Conservation (phyloP, 1,140 invertebrate species). For the Lasaia peninsularis region DNA sequence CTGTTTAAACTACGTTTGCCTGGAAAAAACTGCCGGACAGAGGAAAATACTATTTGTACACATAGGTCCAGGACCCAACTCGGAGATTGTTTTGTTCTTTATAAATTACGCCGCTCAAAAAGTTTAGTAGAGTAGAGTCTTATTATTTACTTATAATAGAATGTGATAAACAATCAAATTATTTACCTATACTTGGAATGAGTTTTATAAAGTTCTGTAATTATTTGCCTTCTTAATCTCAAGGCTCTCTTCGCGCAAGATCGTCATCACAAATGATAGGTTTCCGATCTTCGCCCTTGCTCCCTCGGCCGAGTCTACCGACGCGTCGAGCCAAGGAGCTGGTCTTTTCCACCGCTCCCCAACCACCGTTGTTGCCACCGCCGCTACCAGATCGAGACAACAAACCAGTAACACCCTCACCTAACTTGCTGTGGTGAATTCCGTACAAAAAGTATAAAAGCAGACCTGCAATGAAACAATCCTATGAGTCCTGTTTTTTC, state of each 20-base stretch:
- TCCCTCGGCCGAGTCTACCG: conserved; percentile 49
- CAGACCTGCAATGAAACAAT: conserved; percentile 83
- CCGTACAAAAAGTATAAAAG: conserved; percentile 94
- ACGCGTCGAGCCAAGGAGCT: conserved; percentile 53
- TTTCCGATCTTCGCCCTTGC: conserved; percentile 61
- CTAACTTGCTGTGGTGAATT: conserved; percentile 92
- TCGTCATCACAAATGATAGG: conserved; percentile 69
- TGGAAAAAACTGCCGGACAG: no score
- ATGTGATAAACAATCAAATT: neutral
- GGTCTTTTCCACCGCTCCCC: conserved; percentile 67
- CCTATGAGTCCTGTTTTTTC: no score
- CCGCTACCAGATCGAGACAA: conserved; percentile 55
- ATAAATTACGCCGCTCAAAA: neutral
- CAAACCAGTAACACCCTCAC: conserved; percentile 75
- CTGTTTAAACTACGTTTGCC: no score
- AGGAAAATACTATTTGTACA: no score
- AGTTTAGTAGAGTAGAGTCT: no score
- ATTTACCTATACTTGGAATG: neutral
- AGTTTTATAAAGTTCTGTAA: neutral
- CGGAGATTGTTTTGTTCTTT: no score
- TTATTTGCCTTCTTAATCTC: conserved; percentile 40
- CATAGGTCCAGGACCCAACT: no score
- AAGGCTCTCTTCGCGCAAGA: conserved; percentile 55
- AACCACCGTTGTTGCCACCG: conserved; percentile 41
- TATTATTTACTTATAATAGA: neutral